Percentiles rank a stretch among this genome's conserved stretches.
Evolutionary conservation across 2,797 vertebrate species (phyloP).

Genomic region (Hydrophis major): DNA sequence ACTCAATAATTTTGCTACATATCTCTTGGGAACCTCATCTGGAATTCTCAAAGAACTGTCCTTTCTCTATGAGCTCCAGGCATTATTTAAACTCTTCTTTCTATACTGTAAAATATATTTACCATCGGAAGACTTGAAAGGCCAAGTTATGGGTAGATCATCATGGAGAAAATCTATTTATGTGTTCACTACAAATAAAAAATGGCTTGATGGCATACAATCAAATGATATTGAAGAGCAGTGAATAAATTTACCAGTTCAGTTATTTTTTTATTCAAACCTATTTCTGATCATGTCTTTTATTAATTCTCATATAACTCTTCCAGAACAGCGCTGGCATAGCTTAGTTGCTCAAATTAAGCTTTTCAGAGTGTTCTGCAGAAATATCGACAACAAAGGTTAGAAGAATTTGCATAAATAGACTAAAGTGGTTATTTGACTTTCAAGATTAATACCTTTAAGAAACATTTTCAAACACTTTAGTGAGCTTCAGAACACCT

Average conservation of each 20-base stretch:
- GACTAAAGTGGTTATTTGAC: slow-evolving; percentile 29
- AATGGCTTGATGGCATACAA: background rate
- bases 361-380: slow-evolving; percentile 24
- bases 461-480: slow-evolving; percentile 27
- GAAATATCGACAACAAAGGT: slow-evolving; percentile 38
- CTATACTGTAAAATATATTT: background rate
- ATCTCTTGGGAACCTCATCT: background rate
- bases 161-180: background rate
- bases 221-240: background rate
- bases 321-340: slow-evolving; percentile 28
- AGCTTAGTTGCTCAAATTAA: slow-evolving; percentile 13
- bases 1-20: background rate
- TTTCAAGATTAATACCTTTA: slow-evolving; percentile 24
- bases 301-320: slow-evolving; percentile 24
- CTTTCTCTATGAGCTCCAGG: background rate
- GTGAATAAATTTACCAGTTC: slow-evolving; percentile 34
- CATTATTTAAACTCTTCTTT: slow-evolving; percentile 11
- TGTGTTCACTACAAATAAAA: background rate
- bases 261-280: slow-evolving; percentile 1
- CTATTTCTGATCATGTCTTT: slow-evolving; percentile 23
- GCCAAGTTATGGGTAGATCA: background rate
- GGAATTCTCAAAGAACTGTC: background rate
- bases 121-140: background rate
- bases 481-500: background rate
- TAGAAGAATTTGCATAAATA: slow-evolving; percentile 44